Conservation (phyloP, 2,113 vertebrate genomes). For the Dipodomys merriami region DNA sequence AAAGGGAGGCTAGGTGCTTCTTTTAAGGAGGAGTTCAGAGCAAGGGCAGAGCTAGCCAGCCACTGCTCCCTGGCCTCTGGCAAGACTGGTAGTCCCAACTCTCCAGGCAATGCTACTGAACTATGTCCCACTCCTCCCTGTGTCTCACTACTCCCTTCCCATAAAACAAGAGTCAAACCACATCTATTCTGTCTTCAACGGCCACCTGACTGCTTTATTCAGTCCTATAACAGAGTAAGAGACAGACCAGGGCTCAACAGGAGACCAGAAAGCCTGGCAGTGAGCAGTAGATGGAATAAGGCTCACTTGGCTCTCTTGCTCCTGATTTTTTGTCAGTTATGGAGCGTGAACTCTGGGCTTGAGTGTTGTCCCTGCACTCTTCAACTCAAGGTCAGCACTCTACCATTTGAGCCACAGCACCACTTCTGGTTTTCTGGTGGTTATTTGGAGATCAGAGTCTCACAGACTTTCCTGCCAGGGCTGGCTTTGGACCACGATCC, state of each 20-base stretch:
- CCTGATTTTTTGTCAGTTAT: neutral
- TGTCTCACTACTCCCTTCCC: neutral
- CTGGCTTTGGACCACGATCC: no score
- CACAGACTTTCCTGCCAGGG: no score
- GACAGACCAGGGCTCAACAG: neutral
- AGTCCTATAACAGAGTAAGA: neutral
- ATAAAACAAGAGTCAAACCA: constrained; percentile 17
- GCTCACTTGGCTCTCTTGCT: neutral
- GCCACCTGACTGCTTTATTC: neutral
- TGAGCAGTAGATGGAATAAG: neutral
- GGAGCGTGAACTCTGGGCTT: no score
- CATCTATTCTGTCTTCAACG: neutral
- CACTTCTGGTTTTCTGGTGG: no score
- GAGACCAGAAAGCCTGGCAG: neutral
- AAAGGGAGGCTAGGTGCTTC: neutral
- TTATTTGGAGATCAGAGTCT: no score
- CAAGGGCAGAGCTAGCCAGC: neutral
- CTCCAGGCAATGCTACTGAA: neutral
- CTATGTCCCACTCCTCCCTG: neutral
- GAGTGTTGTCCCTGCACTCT: no score
- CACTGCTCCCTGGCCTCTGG: neutral
- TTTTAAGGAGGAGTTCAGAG: neutral
- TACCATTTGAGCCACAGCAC: no score
- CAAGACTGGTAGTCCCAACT: neutral
- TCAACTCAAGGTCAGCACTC: no score